Conservation (phyloP, 2,888 invertebrate species). For the Galerucella nymphaeae region DNA sequence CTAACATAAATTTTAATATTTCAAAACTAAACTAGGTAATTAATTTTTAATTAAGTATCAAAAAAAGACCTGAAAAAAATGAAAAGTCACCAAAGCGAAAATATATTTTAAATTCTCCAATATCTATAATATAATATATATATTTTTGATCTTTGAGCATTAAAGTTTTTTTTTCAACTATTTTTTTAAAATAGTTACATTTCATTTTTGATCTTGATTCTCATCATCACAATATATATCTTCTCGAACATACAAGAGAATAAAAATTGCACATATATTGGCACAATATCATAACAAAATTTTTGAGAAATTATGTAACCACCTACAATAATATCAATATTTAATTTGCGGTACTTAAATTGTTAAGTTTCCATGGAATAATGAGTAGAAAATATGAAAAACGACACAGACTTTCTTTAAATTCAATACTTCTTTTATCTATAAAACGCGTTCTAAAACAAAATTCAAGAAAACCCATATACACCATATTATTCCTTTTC, state of each 20-base stretch:
- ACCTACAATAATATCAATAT: background rate
- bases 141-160: conserved; percentile 47
- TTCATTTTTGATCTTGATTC: conserved; percentile 23
- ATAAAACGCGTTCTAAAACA: background rate
- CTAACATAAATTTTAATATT: conserved; percentile 45
- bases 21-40: conserved; percentile 44
- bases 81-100: conserved; percentile 38
- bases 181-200: conserved; percentile 21
- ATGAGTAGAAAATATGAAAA: no score
- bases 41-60: conserved; percentile 45
- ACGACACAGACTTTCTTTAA: no score
- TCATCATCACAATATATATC: conserved; percentile 6
- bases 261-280: conserved; percentile 34
- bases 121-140: conserved; percentile 35
- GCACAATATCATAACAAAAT: conserved; percentile 32
- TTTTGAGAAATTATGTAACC: conserved; percentile 2
- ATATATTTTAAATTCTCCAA: conserved; percentile 33
- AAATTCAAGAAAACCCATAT: no score
- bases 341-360: background rate
- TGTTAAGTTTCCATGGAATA: no score
- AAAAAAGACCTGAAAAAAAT: conserved; percentile 36
- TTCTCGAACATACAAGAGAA: conserved; percentile 29
- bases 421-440: background rate
- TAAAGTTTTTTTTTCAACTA: conserved; percentile 33
- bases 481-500: no score